Percentiles rank a stretch among this genome's conserved stretches.
phyloP scores from a whole-genome alignment of 2,797 vertebrate genomes.

The Pterois miles region DNA sequence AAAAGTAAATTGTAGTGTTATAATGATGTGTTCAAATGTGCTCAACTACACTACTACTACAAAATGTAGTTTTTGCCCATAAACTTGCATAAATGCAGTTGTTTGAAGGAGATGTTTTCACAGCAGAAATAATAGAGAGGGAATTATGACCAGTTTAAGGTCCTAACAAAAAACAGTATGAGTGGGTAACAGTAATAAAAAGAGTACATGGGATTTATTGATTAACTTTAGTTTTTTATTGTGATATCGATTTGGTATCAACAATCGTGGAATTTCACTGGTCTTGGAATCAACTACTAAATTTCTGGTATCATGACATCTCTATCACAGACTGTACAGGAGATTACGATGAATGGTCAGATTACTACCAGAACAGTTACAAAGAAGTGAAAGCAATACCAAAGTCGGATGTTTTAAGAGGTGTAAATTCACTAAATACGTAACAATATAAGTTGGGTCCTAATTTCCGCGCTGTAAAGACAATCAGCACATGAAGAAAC shows the following conservation, averaged over 20 bases:
- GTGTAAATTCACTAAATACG: constrained; percentile 8
- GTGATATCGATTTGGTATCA: rapidly evolving
- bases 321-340: not conserved
- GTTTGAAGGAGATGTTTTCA: no score
- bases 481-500: constrained; percentile 38
- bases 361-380: not conserved
- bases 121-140: no score
- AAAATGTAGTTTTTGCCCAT: not conserved
- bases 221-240: no score
- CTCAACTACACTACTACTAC: no score
- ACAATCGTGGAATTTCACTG: no score
- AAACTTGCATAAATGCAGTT: not conserved
- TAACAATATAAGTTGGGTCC: not conserved
- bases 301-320: not conserved
- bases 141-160: no score
- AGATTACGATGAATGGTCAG: not conserved
- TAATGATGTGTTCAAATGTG: not conserved
- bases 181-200: rapidly evolving
- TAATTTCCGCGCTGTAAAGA: constrained; percentile 29
- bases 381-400: not conserved
- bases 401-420: not conserved
- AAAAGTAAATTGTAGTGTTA: not conserved
- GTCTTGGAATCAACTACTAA: no score
- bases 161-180: no score
- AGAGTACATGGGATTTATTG: no score